Evolutionary conservation across 2,888 invertebrate genomes (phyloP), one percentile per base, ranked within the genome.

Genomic region (Lumbricus terrestris): DNA sequence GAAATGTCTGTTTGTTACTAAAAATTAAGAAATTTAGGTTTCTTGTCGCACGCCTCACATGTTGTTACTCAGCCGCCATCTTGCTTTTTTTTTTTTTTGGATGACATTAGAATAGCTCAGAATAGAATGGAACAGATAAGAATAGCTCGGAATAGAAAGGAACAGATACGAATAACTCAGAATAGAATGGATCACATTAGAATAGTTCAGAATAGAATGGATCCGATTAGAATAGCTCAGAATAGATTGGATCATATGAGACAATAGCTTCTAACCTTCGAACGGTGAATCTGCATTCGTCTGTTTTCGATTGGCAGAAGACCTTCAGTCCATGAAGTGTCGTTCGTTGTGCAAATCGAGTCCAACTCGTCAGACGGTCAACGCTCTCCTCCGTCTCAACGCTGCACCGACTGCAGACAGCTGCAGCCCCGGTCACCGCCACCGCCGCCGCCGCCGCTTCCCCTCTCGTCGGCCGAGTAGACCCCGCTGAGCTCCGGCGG

Each of bases 241-340:
- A 69, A 16, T 69, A 69, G 69, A 69, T 11, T n/a, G 16, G 69
- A n/a, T 69, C n/a, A 54, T 3, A 29, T 54, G 23, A 54, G 54
- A 29, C 11, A 16, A 18, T 42, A 13, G 3, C 29, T 6, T 33
- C 6, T 35, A 35, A 85, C 85, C 23, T 85, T 34, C 85, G 85
- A 35, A 85, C 85, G 85, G 35, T 85, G 85, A 85, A 85, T 34
- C 35, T 35, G 35, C n/a, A 34, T 35, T 85, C 11, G 35, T 85
- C 85, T 23, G 34, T 85, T 35, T 85, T 37, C 29, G 69, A 69
- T 82, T 89, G 90, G 88, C 91, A 92, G 83, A 91, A 89, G 88
- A 91, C 90, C 47, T 54, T 89, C 23, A 92, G 40, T 42, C 92
- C 92, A 88, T 92, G 92, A 38, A 92, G 90, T 23, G 92, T 91